Evolutionary conservation across 2,888 invertebrate genomes (phyloP).

Genomic region (Nipponacmea schrenckii): DNA sequence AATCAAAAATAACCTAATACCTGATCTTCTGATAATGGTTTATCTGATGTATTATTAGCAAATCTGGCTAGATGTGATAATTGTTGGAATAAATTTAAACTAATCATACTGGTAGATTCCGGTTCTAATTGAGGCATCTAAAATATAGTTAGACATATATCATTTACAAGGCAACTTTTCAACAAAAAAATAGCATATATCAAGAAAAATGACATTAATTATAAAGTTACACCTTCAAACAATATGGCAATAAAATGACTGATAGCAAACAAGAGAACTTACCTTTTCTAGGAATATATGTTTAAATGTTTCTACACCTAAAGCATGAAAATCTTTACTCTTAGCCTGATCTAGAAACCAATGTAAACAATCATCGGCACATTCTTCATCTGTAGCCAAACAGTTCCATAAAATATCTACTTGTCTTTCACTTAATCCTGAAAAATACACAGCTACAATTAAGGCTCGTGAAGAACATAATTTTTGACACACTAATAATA

Average conservation of each 20-base stretch:
- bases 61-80: constrained; percentile 83
- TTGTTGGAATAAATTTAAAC: constrained; percentile 89
- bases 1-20: constrained; percentile 33
- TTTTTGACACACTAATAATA: too few species aligned
- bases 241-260: too few species aligned
- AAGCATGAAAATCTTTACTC: constrained; percentile 87
- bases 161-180: too few species aligned
- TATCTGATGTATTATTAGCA: constrained; percentile 76
- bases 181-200: too few species aligned
- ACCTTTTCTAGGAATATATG: constrained; percentile 86
- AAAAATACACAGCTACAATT: neutral
- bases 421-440: constrained; percentile 77
- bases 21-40: constrained; percentile 70
- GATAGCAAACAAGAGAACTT: neutral
- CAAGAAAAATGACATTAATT: too few species aligned
- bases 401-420: constrained; percentile 92
- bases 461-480: neutral
- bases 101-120: constrained; percentile 91
- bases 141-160: constrained; percentile 18
- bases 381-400: constrained; percentile 84
- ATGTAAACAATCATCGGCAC: constrained; percentile 90
- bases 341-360: constrained; percentile 93
- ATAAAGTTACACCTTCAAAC: too few species aligned
- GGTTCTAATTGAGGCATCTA: constrained; percentile 85
- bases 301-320: constrained; percentile 86